Conservation (phyloP, 2,888 invertebrate genomes). For the Amblyjoppa fuscipennis region DNA sequence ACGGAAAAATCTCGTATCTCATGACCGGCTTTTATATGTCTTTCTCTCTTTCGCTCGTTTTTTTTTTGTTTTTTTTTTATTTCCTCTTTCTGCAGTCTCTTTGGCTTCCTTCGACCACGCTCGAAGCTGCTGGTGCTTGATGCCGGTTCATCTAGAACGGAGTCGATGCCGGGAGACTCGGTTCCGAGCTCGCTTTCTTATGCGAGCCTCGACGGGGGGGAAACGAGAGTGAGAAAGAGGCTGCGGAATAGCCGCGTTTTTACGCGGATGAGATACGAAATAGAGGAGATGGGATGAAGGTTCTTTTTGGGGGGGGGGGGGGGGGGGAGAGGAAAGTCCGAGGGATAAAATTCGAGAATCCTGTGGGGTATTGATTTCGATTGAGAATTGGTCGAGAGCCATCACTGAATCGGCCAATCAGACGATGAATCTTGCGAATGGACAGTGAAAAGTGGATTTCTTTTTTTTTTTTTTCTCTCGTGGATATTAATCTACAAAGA, state of each 20-base stretch:
- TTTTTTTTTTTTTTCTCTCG: constrained; percentile 1
- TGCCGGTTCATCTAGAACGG: constrained; percentile 12
- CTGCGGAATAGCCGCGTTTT: constrained; percentile 7
- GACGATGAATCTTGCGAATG: constrained; percentile 7
- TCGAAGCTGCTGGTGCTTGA: not conserved
- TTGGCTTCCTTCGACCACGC: constrained; percentile 9
- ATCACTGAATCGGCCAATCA: constrained; percentile 3
- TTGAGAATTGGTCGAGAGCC: not conserved
- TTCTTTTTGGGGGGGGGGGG: not conserved
- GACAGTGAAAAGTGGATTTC: not conserved
- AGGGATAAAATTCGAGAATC: not conserved
- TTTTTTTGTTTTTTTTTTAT: not conserved
- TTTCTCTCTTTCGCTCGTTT: constrained; percentile 10
- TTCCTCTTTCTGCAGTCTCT: constrained; percentile 5
- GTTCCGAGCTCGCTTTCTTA: constrained; percentile 12
- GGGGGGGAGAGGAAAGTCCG: not conserved
- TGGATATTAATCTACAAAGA: not conserved
- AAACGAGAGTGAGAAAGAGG: constrained; percentile 28
- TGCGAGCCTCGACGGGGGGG: constrained; percentile 7
- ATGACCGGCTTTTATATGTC: constrained; percentile 46
- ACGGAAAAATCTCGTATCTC: constrained; percentile 61
- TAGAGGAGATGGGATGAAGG: not conserved
- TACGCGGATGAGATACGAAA: constrained; percentile 13
- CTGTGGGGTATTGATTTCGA: constrained; percentile 9
- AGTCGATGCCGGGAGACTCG: constrained; percentile 12